Evolutionary conservation across 2,113 vertebrate species (phyloP).

Genomic region (Hydrochoerus hydrochaeris): DNA sequence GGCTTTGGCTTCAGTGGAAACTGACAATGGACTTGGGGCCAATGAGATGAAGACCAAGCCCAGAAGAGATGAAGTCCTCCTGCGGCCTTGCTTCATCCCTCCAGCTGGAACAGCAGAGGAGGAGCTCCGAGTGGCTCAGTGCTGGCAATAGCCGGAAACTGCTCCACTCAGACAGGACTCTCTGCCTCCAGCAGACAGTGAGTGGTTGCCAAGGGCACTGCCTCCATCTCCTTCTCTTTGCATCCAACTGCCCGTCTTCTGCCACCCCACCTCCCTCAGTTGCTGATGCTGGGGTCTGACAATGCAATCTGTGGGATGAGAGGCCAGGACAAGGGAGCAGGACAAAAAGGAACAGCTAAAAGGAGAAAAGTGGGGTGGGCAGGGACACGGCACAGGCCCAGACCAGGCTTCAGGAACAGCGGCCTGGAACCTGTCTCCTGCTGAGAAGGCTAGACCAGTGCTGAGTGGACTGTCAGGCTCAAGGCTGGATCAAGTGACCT

Average conservation of each 20-base stretch:
- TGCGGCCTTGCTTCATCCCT: neutral
- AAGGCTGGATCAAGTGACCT: constrained; percentile 56
- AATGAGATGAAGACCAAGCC: neutral
- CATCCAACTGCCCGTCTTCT: neutral
- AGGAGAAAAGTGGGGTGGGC: neutral
- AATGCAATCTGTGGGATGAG: neutral
- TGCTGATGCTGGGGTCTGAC: neutral
- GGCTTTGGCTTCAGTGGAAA: constrained; percentile 1
- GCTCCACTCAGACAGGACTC: neutral
- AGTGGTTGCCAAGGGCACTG: neutral
- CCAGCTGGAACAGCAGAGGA: neutral
- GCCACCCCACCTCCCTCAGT: neutral
- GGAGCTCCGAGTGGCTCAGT: neutral
- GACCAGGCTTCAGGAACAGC: neutral
- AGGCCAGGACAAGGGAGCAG: neutral
- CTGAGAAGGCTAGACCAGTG: constrained; percentile 1
- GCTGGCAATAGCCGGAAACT: neutral
- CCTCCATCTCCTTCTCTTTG: neutral
- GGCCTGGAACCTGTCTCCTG: neutral
- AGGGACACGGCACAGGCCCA: neutral
- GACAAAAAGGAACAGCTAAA: neutral
- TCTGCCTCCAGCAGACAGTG: neutral
- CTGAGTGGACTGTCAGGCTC: constrained; percentile 45
- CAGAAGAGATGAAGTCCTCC: neutral
- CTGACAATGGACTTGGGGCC: neutral